phyloP scores from a whole-genome alignment of 2,113 vertebrate genomes.

The Corapipo altera region DNA sequence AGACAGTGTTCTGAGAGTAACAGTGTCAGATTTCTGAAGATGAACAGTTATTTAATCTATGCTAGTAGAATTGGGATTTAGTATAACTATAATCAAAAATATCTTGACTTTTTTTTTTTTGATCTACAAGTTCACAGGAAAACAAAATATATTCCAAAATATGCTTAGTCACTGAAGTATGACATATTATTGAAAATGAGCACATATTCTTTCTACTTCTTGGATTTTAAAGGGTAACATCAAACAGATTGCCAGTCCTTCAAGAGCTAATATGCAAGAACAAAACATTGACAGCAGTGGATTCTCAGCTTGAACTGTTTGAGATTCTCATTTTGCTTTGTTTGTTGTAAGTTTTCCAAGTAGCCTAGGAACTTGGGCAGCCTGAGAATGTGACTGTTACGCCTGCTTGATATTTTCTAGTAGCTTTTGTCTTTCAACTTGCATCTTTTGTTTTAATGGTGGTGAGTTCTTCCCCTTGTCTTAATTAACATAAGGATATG shows the following conservation, averaged over 20 bases:
- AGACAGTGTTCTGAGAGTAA: neutral
- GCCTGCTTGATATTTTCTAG: neutral
- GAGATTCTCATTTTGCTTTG: neutral
- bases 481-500: neutral
- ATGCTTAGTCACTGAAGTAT: neutral
- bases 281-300: neutral
- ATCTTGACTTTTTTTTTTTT: neutral
- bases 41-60: neutral
- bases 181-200: neutral
- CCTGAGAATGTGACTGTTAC: neutral
- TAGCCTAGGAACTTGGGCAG: neutral
- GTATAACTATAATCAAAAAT: neutral
- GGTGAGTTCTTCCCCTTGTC: neutral
- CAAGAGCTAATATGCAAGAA: neutral
- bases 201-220: neutral
- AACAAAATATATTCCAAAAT: neutral
- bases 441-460: neutral
- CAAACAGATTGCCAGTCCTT: neutral
- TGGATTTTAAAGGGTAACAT: neutral
- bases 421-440: neutral
- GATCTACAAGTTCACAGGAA: neutral
- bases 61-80: neutral
- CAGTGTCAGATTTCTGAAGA: neutral
- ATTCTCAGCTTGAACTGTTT: neutral
- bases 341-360: neutral